phyloP scores from a whole-genome alignment of 2,113 vertebrate genomes.

The Hemicordylus capensis region DNA sequence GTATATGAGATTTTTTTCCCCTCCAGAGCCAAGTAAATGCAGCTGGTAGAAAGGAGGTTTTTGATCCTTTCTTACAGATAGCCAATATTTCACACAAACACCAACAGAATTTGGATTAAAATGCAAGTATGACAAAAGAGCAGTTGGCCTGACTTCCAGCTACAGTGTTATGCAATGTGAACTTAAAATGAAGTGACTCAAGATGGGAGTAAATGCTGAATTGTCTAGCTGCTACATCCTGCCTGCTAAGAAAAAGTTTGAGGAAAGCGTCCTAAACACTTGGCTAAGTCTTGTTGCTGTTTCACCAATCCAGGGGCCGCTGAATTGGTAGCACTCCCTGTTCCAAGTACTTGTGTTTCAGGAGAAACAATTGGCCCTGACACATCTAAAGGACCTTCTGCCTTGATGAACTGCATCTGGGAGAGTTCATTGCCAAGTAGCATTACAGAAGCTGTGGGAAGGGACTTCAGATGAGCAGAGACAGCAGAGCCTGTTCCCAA shows the following conservation, averaged over 20 bases:
- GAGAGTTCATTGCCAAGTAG: not conserved
- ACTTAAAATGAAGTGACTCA: not conserved
- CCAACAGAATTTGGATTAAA: not conserved
- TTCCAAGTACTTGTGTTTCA: not conserved
- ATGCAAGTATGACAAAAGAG: not conserved
- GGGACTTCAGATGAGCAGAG: too few species aligned
- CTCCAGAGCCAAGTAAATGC: not conserved
- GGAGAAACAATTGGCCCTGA: not conserved
- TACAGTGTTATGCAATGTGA: not conserved
- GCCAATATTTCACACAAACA: not conserved
- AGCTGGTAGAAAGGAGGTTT: not conserved
- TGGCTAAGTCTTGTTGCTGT: not conserved
- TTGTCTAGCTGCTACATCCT: not conserved
- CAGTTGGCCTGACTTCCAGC: not conserved
- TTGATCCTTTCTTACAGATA: not conserved
- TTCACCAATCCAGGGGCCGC: not conserved
- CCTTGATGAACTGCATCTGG: not conserved
- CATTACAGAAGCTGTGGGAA: not conserved
- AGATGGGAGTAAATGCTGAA: not conserved
- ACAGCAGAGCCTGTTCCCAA: not conserved
- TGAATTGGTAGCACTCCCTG: slow-evolving; percentile 4
- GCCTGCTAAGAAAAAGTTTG: not conserved
- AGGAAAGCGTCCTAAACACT: not conserved
- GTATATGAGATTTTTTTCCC: fast-evolving
- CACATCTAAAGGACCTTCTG: not conserved